phyloP scores from a whole-genome alignment of 2,888 invertebrate species.

The Alviniconcha strummeri region DNA sequence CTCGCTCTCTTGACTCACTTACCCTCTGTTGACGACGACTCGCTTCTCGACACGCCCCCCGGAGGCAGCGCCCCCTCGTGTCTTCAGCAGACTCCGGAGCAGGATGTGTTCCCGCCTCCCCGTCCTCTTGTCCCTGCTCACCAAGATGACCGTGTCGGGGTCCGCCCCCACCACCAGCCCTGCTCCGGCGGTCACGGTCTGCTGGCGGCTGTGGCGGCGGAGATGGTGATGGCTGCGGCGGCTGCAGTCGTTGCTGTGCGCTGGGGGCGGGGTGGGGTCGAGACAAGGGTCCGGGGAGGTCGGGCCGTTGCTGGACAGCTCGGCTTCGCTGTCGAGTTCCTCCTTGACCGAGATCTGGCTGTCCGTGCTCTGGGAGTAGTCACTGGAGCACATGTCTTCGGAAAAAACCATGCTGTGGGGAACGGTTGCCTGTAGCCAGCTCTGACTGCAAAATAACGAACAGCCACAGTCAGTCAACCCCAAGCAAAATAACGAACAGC shows the following conservation, averaged over 20 bases:
- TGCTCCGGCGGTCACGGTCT: not conserved
- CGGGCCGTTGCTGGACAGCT: slow-evolving; percentile 27
- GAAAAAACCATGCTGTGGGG: slow-evolving; percentile 1
- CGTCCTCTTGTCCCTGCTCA: slow-evolving; percentile 10
- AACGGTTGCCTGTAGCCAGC: too few relatives aligned
- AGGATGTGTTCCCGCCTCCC: slow-evolving; percentile 21
- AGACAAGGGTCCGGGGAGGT: slow-evolving; percentile 27
- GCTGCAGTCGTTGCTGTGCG: not conserved
- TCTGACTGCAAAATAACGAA: too few relatives aligned
- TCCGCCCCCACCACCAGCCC: not conserved
- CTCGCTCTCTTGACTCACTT: not conserved
- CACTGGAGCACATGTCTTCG: not conserved
- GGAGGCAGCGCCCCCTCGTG: not conserved
- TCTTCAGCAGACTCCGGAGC: slow-evolving; percentile 23
- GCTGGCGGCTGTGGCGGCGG: not conserved
- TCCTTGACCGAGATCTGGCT: slow-evolving; percentile 18
- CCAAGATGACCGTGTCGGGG: slow-evolving; percentile 11
- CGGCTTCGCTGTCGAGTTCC: slow-evolving; percentile 39
- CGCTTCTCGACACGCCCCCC: slow-evolving; percentile 28
- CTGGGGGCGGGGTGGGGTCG: slow-evolving; percentile 15
- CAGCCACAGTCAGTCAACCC: too few relatives aligned
- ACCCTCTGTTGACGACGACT: slow-evolving; percentile 19
- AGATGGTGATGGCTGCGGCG: not conserved
- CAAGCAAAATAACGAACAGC: too few relatives aligned
- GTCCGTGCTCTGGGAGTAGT: not conserved